phyloP scores from a whole-genome alignment of 2,113 vertebrate genomes.

The Megalops atlanticus region DNA sequence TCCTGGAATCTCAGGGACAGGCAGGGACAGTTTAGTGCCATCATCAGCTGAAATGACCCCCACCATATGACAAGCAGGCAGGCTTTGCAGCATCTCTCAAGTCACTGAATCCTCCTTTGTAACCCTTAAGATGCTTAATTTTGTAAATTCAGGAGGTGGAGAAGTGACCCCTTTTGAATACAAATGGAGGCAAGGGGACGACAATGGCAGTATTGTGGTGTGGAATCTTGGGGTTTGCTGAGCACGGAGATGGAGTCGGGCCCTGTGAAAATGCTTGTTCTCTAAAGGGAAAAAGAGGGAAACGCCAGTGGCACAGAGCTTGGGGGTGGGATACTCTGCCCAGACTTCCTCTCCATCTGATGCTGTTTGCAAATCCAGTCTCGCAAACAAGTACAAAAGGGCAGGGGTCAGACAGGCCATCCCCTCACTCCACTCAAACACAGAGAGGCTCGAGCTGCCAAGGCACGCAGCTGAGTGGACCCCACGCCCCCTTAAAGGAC shows the following conservation, averaged over 20 bases:
- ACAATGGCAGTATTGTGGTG: slow-evolving; percentile 20
- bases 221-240: neutral
- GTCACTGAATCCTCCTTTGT: neutral
- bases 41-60: too few species aligned
- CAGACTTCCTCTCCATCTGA: neutral
- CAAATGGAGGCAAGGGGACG: neutral
- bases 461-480: neutral
- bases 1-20: too few species aligned
- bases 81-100: too few species aligned
- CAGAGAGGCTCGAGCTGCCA: neutral
- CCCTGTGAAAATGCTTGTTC: slow-evolving; percentile 23
- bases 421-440: neutral
- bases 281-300: neutral
- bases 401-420: neutral
- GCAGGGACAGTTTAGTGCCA: too few species aligned
- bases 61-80: too few species aligned
- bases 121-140: slow-evolving; percentile 1
- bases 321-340: neutral
- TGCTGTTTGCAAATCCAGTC: neutral
- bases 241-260: neutral
- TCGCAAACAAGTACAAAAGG: neutral
- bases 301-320: neutral
- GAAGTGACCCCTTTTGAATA: neutral
- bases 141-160: neutral
- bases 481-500: neutral